Evolutionary conservation across 2,797 vertebrate species (phyloP), one percentile per base, ranked within the genome.

Genomic region (Leucoraja ocellata): DNA sequence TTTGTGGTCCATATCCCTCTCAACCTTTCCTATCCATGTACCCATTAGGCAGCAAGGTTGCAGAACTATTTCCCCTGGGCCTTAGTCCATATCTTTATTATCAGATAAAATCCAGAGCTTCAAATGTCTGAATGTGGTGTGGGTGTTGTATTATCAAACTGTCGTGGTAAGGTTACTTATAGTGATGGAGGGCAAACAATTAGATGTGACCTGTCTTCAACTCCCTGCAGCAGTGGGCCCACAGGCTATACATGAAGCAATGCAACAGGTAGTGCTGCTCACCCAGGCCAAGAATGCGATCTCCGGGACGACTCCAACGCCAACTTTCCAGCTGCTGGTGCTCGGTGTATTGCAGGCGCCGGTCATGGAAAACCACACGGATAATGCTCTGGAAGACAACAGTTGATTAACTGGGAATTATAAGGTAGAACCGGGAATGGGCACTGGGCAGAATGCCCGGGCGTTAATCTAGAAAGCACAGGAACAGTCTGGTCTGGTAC

Each of bases 271-370:
- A 90, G 39, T 1, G 13, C 39, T 54, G 68, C 97, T 96, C 96
- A 99, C 98, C 98, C 88, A 99, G 96, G 93, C 99, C 98, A 93
- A 99, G 96, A 95, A 99, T 99, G 10, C 98, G 96, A 94, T 99
- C 98, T 93, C 98, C 98, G 0, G 98, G 98, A 25, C 98, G 95
- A 95, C 96, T 98, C 98, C 98, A 99, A 93, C 97, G 96, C 98
- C 98, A 99, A 84, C 98, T 97, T 94, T 99, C 98, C 3, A 99
- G 96, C 96, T 99, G 98, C 94, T 98, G 98, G 94, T 98, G 98
- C 94, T 99, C 98, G 0, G 96, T 97, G 93, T 98, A 99, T 95
- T 99, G 98, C 94, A 99, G 96, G 0, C 98, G 97, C 0, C 98
- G 97, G 93, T 99, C 98, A 0, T 99, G 98, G 94, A 99, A 99